Evolutionary conservation across 2,888 invertebrate genomes (phyloP), one percentile per base, ranked within the genome.

Genomic region (Diaphora mendica): DNA sequence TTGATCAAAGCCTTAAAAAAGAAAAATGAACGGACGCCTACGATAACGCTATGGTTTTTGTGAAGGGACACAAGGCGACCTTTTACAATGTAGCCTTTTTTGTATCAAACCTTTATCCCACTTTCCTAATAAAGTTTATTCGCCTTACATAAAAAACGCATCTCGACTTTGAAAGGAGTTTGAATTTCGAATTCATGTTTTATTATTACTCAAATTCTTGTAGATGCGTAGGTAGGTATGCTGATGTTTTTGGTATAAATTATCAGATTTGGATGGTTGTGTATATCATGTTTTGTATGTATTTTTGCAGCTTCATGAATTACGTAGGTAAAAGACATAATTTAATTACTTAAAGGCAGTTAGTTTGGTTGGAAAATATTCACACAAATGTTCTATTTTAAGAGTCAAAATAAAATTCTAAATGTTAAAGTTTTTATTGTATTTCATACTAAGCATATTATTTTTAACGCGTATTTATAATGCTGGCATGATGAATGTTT

Each of bases 71-170:
- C 89, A 91, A 78, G 89, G 90, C 92, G 93, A 94, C 94, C 92
- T 94, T 92, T 93, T 89, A 91, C 90, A 92, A 90, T 92, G 88
- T 87, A 82, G 77, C 81, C 84, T 93, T 94, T 94, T 95, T 95
- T 94, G 89, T 91, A 86, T 88, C 84, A 91, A 91, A 92, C 93
- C 91, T 91, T 93, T 92, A 93, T 93, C 89, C 93, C 87, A 92
- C 91, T 94, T 93, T 93, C 90, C 87, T 90, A 91, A 95, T 95
- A 95, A 95, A 95, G 89, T 95, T 95, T 94, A 95, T 95, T 95
- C 91, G 93, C 91, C 84, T 88, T 79, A 81, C 82, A 82, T 83
- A 88, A 89, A 70, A 89, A 86, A 90, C 77, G 68, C 75, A 73
- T 79, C 76, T 72, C 71, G 75, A 71, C 71, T 80, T 79, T 73